Base-by-base conservation (phyloP, 2,797 vertebrate species). In the Danio jaintianensis region DNA sequence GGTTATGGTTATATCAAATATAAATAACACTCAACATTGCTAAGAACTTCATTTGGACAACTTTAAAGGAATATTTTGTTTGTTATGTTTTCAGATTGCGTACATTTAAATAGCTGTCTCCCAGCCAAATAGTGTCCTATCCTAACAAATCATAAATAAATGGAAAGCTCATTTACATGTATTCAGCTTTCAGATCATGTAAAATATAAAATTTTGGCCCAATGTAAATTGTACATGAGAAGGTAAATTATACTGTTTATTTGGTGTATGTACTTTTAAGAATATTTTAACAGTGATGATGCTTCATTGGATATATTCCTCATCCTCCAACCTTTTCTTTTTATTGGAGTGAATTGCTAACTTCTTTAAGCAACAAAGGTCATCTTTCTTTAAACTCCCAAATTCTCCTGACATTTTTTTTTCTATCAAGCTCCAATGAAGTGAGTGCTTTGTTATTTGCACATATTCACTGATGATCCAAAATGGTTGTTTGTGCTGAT, bases 401-500 rank as follows among this genome's bases (percentile, higher is more conserved):
- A 47, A 61, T 1, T 10, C 5, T 1, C 29, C 16, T 63, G 58
- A 22, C 12, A n/a, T 29, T 29, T 29, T 29, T 56, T 61, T 78
- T 15, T 50, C 12, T 7, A 36, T 47, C 5, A 50, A 50, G 18
- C 38, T 47, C 62, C 45, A 45, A 18, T 40, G 6, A 58, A 53
- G 36, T 16, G 6, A 53, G 67, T 52, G 22, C 18, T 73, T 43
- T 63, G 36, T 13, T 43, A 69, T 56, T 43, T 63, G 36, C 36
- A 66, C 36, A 50, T 38, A 64, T 50, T 64, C 63, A 42, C 13
- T 56, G 18, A 69, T 2, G 18, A 68, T 22, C 16, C 40, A 63
- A 62, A 79, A 68, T 58, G 3, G 6, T 61, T 74, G 48, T 70
- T 79, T 81, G 29, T 62, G 38, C 6, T 62, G 69, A 70, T 73